These are phyloP conservation scores for Cryptotis parvus DNA, from an alignment of 2,113 vertebrate genomes.

Conservation along the genomic window DNA sequence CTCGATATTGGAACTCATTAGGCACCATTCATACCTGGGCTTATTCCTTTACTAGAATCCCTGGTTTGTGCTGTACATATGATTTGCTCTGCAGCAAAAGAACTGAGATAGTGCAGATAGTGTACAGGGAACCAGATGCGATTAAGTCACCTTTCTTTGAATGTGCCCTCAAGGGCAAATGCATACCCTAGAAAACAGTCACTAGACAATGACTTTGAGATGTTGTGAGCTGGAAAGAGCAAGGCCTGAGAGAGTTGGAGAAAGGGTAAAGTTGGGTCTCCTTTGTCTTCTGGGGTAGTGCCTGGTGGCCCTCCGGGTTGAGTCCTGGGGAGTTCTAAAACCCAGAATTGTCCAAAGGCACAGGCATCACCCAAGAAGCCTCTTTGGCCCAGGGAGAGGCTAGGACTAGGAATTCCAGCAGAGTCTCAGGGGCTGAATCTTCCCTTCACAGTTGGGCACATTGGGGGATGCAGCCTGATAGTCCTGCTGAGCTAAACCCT, in stretches of 20 bases:
- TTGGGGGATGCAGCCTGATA: too few relatives aligned
- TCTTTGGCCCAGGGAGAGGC: not conserved
- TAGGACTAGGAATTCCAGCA: too few relatives aligned
- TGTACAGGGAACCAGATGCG: not conserved
- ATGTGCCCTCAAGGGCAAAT: not conserved
- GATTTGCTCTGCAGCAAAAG: not conserved
- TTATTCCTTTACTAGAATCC: not conserved
- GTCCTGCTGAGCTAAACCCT: not conserved
- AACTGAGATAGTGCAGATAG: not conserved
- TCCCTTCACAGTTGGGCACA: not conserved
- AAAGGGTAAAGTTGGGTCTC: not conserved
- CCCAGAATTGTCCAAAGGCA: not conserved
- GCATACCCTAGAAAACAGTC: too few relatives aligned
- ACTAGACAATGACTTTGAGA: not conserved
- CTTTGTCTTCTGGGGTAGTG: not conserved
- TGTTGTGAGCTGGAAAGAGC: not conserved
- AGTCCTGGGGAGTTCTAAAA: not conserved
- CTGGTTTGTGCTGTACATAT: not conserved
- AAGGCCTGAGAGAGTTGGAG: not conserved
- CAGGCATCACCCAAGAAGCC: not conserved
- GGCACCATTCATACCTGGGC: not conserved
- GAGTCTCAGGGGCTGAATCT: too few relatives aligned
- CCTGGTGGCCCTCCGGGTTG: too few relatives aligned
- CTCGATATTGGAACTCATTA: conserved; percentile 24
- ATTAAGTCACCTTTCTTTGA: not conserved